Evolutionary conservation across 2,888 invertebrate species (phyloP).

Genomic region (Leptogaster cylindrica): DNA sequence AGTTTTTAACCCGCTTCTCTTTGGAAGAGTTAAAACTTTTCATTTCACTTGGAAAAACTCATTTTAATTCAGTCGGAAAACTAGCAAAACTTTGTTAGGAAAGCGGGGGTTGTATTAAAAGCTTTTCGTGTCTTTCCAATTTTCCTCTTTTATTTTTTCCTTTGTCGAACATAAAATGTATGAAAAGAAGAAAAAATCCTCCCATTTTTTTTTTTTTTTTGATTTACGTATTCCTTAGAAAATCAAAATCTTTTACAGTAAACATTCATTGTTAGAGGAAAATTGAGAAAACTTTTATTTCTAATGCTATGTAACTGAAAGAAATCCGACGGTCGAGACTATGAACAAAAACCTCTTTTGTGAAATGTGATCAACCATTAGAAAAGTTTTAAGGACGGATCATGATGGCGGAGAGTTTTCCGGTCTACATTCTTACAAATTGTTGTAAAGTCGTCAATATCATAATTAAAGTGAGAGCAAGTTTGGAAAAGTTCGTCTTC

Average conservation of each 20-base stretch:
- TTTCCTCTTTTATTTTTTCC: neutral
- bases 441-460: neutral
- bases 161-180: neutral
- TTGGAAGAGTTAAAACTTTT: conserved; percentile 3
- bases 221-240: neutral
- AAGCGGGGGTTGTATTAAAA: neutral
- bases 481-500: neutral
- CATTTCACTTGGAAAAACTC: conserved; percentile 11
- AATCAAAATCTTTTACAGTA: neutral
- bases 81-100: neutral
- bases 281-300: conserved; percentile 5
- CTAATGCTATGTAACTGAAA: neutral
- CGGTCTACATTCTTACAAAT: neutral
- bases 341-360: neutral
- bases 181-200: neutral
- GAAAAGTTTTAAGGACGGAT: neutral
- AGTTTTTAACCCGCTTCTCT: conserved; percentile 10
- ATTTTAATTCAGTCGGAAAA: conserved; percentile 12
- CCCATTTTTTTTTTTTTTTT: neutral
- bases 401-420: neutral
- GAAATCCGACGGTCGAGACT: neutral
- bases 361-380: neutral
- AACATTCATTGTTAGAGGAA: neutral
- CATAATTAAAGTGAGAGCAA: neutral
- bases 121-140: conserved; percentile 8